A percentile compares a stretch with the other conserved stretches of the same genome.
Evolutionary conservation across 2,888 invertebrate species (phyloP).

Genomic region (Ganaspis brasiliensis): DNA sequence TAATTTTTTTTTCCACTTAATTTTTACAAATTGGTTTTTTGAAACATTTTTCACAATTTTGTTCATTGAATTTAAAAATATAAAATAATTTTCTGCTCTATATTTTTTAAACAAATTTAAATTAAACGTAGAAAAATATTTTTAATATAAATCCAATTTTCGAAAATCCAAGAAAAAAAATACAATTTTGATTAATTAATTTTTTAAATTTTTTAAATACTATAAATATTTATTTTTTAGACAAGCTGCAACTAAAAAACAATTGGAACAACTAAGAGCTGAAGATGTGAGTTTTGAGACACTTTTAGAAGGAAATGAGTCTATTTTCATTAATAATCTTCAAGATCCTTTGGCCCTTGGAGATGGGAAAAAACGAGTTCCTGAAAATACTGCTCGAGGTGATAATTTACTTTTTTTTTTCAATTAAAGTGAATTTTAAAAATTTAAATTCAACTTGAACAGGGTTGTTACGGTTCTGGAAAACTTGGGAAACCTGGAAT

Average conservation of each 20-base stretch:
- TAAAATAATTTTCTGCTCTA: too few species aligned
- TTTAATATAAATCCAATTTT: too few species aligned
- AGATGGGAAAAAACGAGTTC: constrained; percentile 68
- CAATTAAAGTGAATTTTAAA: neutral
- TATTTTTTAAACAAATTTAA: too few species aligned
- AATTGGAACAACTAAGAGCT: constrained; percentile 83
- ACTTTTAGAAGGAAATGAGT: constrained; percentile 79
- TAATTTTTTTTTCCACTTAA: constrained; percentile 37
- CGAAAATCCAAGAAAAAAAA: too few species aligned
- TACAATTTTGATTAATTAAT: too few species aligned
- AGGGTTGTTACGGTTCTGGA: too few species aligned
- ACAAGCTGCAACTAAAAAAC: constrained; percentile 81
- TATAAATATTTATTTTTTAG: constrained; percentile 57
- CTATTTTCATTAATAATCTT: constrained; percentile 77
- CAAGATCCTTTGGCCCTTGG: constrained; percentile 72
- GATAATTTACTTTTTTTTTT: constrained; percentile 14
- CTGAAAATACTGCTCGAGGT: constrained; percentile 67
- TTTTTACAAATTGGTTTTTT: too few species aligned
- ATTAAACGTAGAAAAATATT: too few species aligned
- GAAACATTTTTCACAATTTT: too few species aligned
- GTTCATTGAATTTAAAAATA: too few species aligned
- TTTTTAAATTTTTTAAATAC: neutral
- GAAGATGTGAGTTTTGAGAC: constrained; percentile 82
- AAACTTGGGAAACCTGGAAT: too few species aligned
- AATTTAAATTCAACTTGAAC: constrained; percentile 15